Conservation (phyloP, 1,140 invertebrate species). For the Bactericera cockerelli region DNA sequence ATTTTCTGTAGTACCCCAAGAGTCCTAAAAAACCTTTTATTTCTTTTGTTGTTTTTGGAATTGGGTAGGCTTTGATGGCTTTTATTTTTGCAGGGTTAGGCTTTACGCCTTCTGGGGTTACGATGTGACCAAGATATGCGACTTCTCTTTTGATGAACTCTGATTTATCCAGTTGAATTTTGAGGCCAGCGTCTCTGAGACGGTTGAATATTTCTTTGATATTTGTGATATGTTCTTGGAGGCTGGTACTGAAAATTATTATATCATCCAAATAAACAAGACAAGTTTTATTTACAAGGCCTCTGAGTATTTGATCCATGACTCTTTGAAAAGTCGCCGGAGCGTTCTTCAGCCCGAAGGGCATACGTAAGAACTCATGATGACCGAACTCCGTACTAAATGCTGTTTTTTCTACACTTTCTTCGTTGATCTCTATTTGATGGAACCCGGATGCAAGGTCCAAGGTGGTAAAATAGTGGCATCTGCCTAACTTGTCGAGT, state of each 20-base stretch:
- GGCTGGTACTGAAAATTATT: slow-evolving; percentile 10
- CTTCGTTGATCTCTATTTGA: slow-evolving; percentile 31
- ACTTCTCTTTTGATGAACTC: slow-evolving; percentile 24
- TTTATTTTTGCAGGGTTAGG: slow-evolving; percentile 27
- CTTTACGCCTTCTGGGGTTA: slow-evolving; percentile 26
- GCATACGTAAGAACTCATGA: slow-evolving; percentile 27
- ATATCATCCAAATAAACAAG: slow-evolving; percentile 19
- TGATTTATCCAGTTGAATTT: slow-evolving; percentile 21
- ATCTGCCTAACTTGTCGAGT: slow-evolving; percentile 29
- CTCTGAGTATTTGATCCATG: slow-evolving; percentile 28
- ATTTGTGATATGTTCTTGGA: slow-evolving; percentile 12
- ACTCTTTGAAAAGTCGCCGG: slow-evolving; percentile 29
- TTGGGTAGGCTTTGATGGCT: slow-evolving; percentile 26
- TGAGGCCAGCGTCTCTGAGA: slow-evolving; percentile 11
- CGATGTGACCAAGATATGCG: slow-evolving; percentile 29
- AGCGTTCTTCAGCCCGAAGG: slow-evolving; percentile 28
- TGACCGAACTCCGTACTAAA: slow-evolving; percentile 28
- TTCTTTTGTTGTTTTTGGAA: slow-evolving; percentile 23
- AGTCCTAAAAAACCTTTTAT: slow-evolving; percentile 27
- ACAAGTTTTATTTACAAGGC: slow-evolving; percentile 18
- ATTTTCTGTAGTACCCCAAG: slow-evolving; percentile 26
- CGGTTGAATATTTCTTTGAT: slow-evolving; percentile 11
- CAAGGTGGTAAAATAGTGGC: slow-evolving; percentile 31
- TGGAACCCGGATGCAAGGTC: slow-evolving; percentile 36
- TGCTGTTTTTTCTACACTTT: slow-evolving; percentile 31